Conservation (phyloP, 2,888 invertebrate species). For the Portevinia maculata region DNA sequence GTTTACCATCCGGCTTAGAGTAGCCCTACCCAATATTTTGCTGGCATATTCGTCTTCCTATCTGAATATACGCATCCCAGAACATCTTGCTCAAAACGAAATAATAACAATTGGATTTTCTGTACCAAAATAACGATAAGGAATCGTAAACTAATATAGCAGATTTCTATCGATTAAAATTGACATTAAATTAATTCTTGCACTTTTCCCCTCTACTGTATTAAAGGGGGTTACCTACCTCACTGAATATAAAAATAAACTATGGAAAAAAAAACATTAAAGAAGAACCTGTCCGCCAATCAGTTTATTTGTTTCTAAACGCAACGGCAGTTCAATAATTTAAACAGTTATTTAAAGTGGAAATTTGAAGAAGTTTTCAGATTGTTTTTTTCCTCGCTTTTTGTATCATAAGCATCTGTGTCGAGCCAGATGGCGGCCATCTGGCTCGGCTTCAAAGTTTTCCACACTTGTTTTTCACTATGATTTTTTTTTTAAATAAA, state of each 20-base stretch:
- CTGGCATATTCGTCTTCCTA: too few relatives aligned
- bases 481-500: conserved; percentile 9
- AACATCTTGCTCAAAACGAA: too few relatives aligned
- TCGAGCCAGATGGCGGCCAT: conserved; percentile 16
- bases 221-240: conserved; percentile 42
- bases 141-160: too few relatives aligned
- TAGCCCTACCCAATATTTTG: too few relatives aligned
- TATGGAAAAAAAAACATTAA: neutral
- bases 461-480: conserved; percentile 36
- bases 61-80: too few relatives aligned
- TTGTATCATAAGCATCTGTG: conserved; percentile 23
- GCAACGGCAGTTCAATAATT: conserved; percentile 65
- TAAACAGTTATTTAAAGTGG: conserved; percentile 60
- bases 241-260: neutral
- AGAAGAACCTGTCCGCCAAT: conserved; percentile 57
- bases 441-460: conserved; percentile 34
- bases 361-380: conserved; percentile 48
- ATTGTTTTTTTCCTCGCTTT: conserved; percentile 18
- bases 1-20: too few relatives aligned
- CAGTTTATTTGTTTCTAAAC: conserved; percentile 65
- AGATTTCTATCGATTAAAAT: too few relatives aligned
- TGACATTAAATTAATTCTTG: too few relatives aligned
- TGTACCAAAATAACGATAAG: too few relatives aligned
- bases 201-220: conserved; percentile 11
- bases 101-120: too few relatives aligned